Base-by-base conservation (phyloP, 2,888 invertebrate genomes). In the Cantharis rustica region DNA sequence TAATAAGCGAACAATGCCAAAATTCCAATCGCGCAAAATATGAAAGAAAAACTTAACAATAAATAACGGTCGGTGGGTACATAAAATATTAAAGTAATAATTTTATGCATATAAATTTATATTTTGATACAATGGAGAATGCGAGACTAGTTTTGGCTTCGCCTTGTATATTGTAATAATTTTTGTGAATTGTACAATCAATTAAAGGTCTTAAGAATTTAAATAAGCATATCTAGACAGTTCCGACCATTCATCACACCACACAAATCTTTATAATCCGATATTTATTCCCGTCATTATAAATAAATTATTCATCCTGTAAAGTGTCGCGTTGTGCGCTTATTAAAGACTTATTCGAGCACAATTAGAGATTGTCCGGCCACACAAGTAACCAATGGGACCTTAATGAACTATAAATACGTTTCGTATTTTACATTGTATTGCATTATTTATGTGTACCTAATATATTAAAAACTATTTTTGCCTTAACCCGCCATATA, bases 331-430 rank as follows among this genome's bases (percentile, higher is more conserved):
- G 72, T 71, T 85, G 84, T 85, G 86, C 84, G 84, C 85, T 85
- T 87, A 87, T 87, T 87, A 87, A 86, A 84, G 83, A 84, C 87
- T 87, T 87, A 87, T 88, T 86, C 87, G 87, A 87, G 84, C 85
- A 87, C 88, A 88, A 88, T 88, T 88, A 88, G 88, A 86, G 87
- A 86, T 86, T 86, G 86, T 86, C 86, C 86, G 86, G 86, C 87
- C 87, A 86, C 87, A 83, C 82, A 83, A 83, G 85, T 80, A 85
- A 83, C 87, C 85, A 87, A 87, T 87, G 86, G 85, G 47, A 78
- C 84, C 85, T 84, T 88, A 88, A 88, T 88, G 88, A 88, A 88
- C 88, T 86, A 87, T 88, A 88, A 88, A 88, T 88, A 88, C 87
- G 86, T 86, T 78, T 79, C 84, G 23, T 66, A 83, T 85, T 47